A percentile compares a stretch with the other conserved stretches of the same genome.
These are phyloP conservation scores for Linyphia triangularis DNA, from an alignment of 2,888 invertebrate species.

Conservation along the genomic window DNA sequence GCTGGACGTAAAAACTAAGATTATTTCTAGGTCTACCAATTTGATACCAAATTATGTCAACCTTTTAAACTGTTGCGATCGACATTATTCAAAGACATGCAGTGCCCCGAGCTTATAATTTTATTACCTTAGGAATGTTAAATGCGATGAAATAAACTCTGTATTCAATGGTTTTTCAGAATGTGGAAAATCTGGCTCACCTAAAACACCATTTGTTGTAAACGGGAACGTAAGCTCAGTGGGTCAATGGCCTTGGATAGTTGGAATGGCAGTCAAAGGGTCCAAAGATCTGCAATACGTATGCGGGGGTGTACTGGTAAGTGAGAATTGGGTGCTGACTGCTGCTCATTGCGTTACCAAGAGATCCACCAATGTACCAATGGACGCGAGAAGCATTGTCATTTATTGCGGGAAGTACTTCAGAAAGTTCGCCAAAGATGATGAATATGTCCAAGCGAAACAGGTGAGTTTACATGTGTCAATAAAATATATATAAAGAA, in stretches of 20 bases:
- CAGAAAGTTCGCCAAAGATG: constrained; percentile 36
- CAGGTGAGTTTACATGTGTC: constrained; percentile 40
- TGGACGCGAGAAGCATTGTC: constrained; percentile 9
- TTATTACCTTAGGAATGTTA: no score
- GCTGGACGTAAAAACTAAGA: no score
- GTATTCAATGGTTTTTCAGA: constrained; percentile 50
- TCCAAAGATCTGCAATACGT: constrained; percentile 6
- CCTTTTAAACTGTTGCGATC: no score
- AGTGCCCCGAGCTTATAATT: no score
- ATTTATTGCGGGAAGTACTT: constrained; percentile 57
- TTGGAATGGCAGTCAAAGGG: constrained; percentile 14
- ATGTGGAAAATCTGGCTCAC: constrained; percentile 64
- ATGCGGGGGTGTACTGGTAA: constrained; percentile 55
- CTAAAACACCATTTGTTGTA: constrained; percentile 51
- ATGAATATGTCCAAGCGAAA: constrained; percentile 65
- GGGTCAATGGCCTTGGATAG: constrained; percentile 72
- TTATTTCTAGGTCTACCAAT: no score
- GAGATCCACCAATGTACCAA: constrained; percentile 15
- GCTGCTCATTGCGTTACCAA: constrained; percentile 66
- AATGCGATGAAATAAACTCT: no score
- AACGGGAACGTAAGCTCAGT: constrained; percentile 48
- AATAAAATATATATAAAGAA: no score
- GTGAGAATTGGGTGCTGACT: constrained; percentile 51
- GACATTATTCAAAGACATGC: no score
- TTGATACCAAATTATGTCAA: no score